A percentile compares a stretch with the other conserved stretches of the same genome.
These are phyloP conservation scores for Papilio polyxenes DNA, from an alignment of 1,140 invertebrate species.

Conservation along the genomic window DNA sequence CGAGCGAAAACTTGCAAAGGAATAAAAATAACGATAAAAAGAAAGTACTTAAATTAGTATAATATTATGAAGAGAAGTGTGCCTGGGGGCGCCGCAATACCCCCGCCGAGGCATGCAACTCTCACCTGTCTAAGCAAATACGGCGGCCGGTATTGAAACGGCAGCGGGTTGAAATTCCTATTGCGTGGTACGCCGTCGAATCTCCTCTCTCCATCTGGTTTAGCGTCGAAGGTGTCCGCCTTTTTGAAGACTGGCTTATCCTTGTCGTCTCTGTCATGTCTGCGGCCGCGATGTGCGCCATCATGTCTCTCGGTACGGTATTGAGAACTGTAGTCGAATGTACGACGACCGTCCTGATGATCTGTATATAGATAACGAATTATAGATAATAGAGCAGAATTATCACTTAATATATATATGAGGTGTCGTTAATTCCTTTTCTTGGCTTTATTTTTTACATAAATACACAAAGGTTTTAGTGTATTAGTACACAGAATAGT, in stretches of 20 bases:
- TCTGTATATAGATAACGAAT: neutral
- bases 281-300: neutral
- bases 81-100: no score
- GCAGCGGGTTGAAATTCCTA: constrained; percentile 33
- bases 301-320: constrained; percentile 16
- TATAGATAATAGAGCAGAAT: no score
- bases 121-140: constrained; percentile 47
- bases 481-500: no score
- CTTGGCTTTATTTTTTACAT: no score
- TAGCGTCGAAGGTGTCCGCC: neutral
- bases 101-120: no score
- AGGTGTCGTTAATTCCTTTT: no score
- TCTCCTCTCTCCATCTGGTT: constrained; percentile 13
- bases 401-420: no score
- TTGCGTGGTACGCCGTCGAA: constrained; percentile 23
- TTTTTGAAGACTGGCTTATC: neutral
- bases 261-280: constrained; percentile 21
- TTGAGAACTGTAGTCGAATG: neutral
- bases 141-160: constrained; percentile 46
- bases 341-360: constrained; percentile 14
- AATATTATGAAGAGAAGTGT: no score
- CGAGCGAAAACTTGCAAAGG: no score
- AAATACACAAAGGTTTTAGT: no score
- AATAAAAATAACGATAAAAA: no score
- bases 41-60: no score